Percentiles rank a stretch among this genome's conserved stretches.
These are phyloP conservation scores for Pachypanchax playfairii DNA, from an alignment of 2,113 vertebrate species.

Conservation along the genomic window DNA sequence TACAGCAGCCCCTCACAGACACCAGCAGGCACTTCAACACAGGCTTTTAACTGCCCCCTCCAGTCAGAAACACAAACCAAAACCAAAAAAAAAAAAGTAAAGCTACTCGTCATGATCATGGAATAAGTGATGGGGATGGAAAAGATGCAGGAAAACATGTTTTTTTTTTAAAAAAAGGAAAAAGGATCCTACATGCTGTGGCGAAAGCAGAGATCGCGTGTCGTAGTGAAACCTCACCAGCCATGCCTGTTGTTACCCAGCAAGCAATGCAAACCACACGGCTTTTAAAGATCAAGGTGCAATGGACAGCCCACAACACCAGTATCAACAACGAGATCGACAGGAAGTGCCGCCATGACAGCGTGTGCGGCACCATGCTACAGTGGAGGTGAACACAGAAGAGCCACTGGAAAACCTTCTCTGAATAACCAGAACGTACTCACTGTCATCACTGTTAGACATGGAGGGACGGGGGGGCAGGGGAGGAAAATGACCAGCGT, in stretches of 20 bases:
- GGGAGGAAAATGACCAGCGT: conserved; percentile 57
- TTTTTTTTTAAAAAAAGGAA: too few species aligned
- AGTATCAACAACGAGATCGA: conserved; percentile 50
- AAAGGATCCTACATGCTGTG: conserved; percentile 72
- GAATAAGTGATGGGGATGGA: conserved; percentile 61
- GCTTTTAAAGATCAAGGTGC: conserved; percentile 65
- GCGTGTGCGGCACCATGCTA: conserved; percentile 68
- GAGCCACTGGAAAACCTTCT: conserved; percentile 55
- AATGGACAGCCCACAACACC: conserved; percentile 68
- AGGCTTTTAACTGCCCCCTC: conserved; percentile 48
- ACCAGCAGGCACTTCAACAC: conserved; percentile 64
- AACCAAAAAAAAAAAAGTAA: conserved; percentile 46
- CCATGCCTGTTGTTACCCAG: conserved; percentile 73
- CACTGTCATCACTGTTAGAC: conserved; percentile 58
- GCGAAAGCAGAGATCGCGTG: conserved; percentile 53
- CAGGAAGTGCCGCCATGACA: conserved; percentile 51
- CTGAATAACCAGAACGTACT: conserved; percentile 47
- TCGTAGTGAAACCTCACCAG: conserved; percentile 35
- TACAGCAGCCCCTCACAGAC: conserved; percentile 56
- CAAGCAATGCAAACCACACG: conserved; percentile 76
- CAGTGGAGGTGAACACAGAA: conserved; percentile 64
- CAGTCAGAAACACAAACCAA: conserved; percentile 50
- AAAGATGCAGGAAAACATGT: conserved; percentile 60
- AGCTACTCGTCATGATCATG: conserved; percentile 60
- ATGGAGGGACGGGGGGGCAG: conserved; percentile 59